Conservation (phyloP, 2,888 invertebrate species). For the Caenorhabditis sp. region DNA sequence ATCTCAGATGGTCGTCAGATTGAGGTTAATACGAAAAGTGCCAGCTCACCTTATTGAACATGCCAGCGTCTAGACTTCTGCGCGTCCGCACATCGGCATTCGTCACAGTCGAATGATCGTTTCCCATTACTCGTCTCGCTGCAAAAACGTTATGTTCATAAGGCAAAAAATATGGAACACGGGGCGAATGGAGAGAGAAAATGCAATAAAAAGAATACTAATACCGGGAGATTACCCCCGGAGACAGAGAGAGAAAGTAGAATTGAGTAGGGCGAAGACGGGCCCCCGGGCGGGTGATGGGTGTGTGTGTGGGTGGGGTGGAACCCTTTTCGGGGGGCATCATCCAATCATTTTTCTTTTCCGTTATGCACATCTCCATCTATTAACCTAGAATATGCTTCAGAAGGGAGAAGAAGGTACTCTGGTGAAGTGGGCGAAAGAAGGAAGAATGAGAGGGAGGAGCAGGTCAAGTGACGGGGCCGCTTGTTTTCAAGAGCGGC, state of each 20-base stretch:
- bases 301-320: conserved; percentile 24
- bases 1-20: neutral
- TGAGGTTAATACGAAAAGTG: neutral
- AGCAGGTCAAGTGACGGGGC: conserved; percentile 59
- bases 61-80: conserved; percentile 56
- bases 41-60: conserved; percentile 56
- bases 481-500: conserved; percentile 45
- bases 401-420: conserved; percentile 25
- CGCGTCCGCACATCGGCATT: conserved; percentile 50
- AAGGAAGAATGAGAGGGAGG: conserved; percentile 39
- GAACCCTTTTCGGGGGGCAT: conserved; percentile 11
- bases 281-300: neutral
- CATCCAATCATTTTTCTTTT: conserved; percentile 46
- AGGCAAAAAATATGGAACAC: conserved; percentile 40
- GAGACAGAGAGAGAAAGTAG: conserved; percentile 13
- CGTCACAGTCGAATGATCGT: conserved; percentile 59
- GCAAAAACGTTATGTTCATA: conserved; percentile 1
- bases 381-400: conserved; percentile 15
- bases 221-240: conserved; percentile 35
- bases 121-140: conserved; percentile 44
- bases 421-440: conserved; percentile 43
- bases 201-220: conserved; percentile 38
- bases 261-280: conserved; percentile 12
- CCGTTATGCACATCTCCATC: conserved; percentile 24
- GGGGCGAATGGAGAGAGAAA: conserved; percentile 5